Conservation (phyloP, 2,797 vertebrate genomes). For the Crocidura indochinensis region DNA sequence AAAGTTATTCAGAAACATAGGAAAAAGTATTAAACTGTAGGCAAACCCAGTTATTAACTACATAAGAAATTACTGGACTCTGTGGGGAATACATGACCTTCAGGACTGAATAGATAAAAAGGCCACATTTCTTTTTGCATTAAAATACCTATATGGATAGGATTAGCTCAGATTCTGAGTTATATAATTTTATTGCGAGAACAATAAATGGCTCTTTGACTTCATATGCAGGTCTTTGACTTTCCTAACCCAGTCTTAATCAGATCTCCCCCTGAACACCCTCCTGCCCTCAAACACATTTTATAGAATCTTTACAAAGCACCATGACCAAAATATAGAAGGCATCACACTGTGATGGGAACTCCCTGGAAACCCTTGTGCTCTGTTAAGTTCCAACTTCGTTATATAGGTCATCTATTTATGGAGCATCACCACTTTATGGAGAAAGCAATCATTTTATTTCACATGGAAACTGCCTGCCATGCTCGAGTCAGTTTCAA, state of each 20-base stretch:
- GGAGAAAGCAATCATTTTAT: conserved; percentile 18
- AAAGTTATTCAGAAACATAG: conserved; percentile 7
- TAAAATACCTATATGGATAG: background rate
- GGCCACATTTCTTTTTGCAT: background rate
- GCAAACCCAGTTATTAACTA: background rate
- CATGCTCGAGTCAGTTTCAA: background rate
- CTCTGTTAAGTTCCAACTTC: background rate
- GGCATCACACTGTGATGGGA: accelerated
- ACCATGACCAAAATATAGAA: no score
- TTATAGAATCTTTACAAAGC: conserved; percentile 24
- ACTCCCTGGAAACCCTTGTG: background rate
- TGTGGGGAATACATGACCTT: conserved; percentile 7
- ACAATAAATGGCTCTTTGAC: conserved; percentile 54
- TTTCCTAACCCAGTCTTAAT: conserved; percentile 59
- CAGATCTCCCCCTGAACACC: background rate
- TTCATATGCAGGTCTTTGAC: conserved; percentile 57
- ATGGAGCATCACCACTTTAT: background rate
- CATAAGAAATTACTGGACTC: background rate
- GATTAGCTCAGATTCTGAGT: background rate
- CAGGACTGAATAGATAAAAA: background rate
- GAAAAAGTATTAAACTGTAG: background rate
- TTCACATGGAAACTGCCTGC: background rate
- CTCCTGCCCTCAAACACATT: background rate
- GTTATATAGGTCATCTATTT: background rate
- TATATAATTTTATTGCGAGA: conserved; percentile 35